These are phyloP conservation scores for Stenurella melanura DNA, from an alignment of 2,888 invertebrate genomes.

Conservation along the genomic window DNA sequence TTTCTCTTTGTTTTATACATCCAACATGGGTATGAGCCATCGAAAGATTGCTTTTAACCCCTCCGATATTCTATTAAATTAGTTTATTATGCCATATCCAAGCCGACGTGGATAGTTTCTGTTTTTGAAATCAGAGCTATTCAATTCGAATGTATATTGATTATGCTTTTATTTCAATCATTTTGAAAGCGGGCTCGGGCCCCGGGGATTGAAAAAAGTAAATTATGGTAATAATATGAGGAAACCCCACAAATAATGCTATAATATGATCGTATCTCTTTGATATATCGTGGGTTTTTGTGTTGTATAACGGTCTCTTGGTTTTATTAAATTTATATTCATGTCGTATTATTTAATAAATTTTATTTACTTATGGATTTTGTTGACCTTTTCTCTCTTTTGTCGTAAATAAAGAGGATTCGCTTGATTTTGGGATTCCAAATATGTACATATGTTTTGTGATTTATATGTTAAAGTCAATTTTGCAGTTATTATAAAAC, in stretches of 20 bases:
- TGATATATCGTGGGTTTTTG: conserved; percentile 31
- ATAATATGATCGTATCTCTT: conserved; percentile 35
- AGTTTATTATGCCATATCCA: conserved; percentile 23
- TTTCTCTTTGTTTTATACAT: background rate
- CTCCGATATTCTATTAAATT: conserved; percentile 14
- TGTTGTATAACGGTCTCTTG: conserved; percentile 4
- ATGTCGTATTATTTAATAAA: conserved; percentile 37
- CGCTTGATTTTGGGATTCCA: background rate
- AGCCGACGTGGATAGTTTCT: conserved; percentile 1
- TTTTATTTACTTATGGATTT: conserved; percentile 23
- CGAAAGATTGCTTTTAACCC: conserved; percentile 1
- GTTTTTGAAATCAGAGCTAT: conserved; percentile 4
- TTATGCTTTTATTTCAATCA: conserved; percentile 19
- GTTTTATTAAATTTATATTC: conserved; percentile 42
- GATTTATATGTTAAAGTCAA: background rate
- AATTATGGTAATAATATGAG: conserved; percentile 47
- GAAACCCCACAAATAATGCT: conserved; percentile 42
- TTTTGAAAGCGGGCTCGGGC: conserved; percentile 16
- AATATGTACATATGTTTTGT: background rate
- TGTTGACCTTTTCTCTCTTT: background rate
- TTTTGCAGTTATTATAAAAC: too few species aligned
- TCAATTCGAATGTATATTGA: conserved; percentile 24
- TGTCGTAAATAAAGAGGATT: conserved; percentile 5
- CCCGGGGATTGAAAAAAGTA: conserved; percentile 44
- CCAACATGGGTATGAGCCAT: background rate